Evolutionary conservation across 2,888 invertebrate species (phyloP).

Genomic region (Harpagoxenus sublaevis): DNA sequence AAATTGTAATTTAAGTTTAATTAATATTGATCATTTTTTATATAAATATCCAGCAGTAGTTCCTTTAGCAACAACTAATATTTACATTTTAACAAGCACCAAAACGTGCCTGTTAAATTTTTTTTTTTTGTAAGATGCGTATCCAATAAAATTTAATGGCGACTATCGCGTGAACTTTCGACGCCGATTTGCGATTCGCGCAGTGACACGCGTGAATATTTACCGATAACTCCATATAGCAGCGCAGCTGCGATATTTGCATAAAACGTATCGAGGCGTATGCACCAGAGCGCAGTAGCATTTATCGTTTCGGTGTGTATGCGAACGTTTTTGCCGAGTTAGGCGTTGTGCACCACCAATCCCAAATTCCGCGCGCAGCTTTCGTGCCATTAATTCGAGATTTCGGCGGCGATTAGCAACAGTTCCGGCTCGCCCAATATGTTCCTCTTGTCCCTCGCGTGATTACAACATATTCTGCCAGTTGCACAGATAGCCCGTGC

Average conservation of each 20-base stretch:
- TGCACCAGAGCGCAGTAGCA: slow-evolving; percentile 66
- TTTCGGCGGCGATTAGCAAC: slow-evolving; percentile 69
- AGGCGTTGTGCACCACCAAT: slow-evolving; percentile 64
- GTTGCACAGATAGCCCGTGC: slow-evolving; percentile 14
- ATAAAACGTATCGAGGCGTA: slow-evolving; percentile 72
- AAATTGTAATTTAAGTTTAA: not conserved
- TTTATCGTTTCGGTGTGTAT: slow-evolving; percentile 72
- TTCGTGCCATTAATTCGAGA: slow-evolving; percentile 71
- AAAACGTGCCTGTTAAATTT: not conserved
- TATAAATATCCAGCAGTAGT: not conserved
- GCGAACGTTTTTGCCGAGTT: slow-evolving; percentile 67
- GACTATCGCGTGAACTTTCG: slow-evolving; percentile 21
- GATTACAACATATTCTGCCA: slow-evolving; percentile 31
- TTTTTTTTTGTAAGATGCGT: not conserved
- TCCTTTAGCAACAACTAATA: not conserved
- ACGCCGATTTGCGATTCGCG: slow-evolving; percentile 19
- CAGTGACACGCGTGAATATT: slow-evolving; percentile 58
- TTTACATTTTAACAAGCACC: not conserved
- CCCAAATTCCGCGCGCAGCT: slow-evolving; percentile 55
- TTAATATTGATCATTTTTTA: not conserved
- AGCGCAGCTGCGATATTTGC: slow-evolving; percentile 69
- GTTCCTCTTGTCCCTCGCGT: slow-evolving; percentile 64
- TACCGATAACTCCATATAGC: slow-evolving; percentile 67
- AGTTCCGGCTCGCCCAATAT: slow-evolving; percentile 62
- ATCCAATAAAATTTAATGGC: slow-evolving; percentile 3